Evolutionary conservation across 2,113 vertebrate species (phyloP).

Genomic region (Cathartes aura): DNA sequence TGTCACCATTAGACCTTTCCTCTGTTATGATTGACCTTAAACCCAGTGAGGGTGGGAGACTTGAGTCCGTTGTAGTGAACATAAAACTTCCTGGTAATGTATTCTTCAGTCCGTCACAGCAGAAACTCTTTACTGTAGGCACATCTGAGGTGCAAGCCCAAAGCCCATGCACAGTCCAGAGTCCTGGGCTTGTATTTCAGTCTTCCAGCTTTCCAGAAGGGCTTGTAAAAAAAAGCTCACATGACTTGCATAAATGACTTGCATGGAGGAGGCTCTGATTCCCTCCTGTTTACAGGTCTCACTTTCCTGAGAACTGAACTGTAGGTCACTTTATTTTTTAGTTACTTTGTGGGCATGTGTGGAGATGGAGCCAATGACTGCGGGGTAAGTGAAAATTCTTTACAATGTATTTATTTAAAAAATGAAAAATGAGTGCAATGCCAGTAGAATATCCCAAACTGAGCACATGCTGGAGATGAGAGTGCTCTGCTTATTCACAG

Average conservation of each 20-base stretch:
- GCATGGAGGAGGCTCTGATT: background rate
- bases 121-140: background rate
- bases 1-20: background rate
- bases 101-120: background rate
- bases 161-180: background rate
- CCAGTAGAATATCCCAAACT: background rate
- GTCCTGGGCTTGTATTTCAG: background rate
- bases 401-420: background rate
- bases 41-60: background rate
- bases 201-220: background rate
- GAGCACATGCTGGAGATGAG: background rate
- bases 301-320: background rate
- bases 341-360: slow-evolving; percentile 85
- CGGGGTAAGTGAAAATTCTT: slow-evolving; percentile 74
- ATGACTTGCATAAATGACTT: background rate
- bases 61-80: background rate
- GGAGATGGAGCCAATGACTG: slow-evolving; percentile 86
- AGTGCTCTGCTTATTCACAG: background rate
- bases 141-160: background rate
- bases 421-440: background rate
- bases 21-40: background rate
- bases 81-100: background rate
- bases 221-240: background rate
- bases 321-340: slow-evolving; percentile 28
- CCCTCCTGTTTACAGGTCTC: background rate